Base-by-base conservation (phyloP, 2,113 vertebrate species). In the Cathartes aura region DNA sequence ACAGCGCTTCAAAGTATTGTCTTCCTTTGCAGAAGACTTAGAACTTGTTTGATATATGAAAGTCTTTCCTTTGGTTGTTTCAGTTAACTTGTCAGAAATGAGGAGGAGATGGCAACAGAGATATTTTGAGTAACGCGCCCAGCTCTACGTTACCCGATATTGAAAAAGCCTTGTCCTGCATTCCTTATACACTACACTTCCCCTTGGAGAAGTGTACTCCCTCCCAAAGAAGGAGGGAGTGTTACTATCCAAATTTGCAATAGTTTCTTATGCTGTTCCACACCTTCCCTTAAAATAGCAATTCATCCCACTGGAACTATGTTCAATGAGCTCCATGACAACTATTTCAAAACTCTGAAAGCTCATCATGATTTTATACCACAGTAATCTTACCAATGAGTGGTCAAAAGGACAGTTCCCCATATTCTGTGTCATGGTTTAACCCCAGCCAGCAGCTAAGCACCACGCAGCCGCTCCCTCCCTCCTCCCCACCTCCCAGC, bases 81-180 rank as follows among this genome's bases (percentile, higher is more conserved):
- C 42, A 58, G 72, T 53, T 24, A 26, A 67, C 27, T 38, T n/a
- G 34, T 62, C 60, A 18, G 9, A 71, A 89, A 30, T 5, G 60
- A 71, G 63, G 47, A 62, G 64, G 52, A 63, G 59, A 15, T 24
- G 27, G 73, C 64, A 73, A n/a, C 24, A 32, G 75, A 80, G 67
- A 19, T 5, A 13, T 53, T 53, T 32, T 8, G 67, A 58, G 42
- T 14, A 14, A 19, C 50, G 47, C 3, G 0, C 21, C 9, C 30
- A 56, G 17, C 43, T 73, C 42, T 63, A 1, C 19, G 4, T 26
- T 20, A 29, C 1, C 19, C 29, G 50, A 5, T 27, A 8, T 0
- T 78, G 55, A 50, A 59, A 71, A 40, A 74, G 68, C 89, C 50
- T 89, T 24, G 29, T 21, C 60, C 64, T 67, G 60, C 38, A 3